These are phyloP conservation scores for Conomelus anceps DNA, from an alignment of 2,888 invertebrate species.

Conservation along the genomic window DNA sequence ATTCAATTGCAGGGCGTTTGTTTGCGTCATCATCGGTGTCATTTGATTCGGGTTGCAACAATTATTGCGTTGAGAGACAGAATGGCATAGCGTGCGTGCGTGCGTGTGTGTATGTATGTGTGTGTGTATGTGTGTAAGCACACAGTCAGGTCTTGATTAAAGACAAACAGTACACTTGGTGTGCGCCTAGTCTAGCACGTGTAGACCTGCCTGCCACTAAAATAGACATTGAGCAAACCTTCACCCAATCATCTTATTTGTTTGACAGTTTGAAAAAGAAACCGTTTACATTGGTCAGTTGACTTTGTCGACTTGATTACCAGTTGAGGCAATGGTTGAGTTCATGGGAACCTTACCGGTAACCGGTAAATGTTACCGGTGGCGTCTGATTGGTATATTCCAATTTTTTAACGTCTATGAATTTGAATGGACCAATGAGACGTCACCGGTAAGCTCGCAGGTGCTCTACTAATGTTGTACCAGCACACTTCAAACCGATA, in stretches of 20 bases:
- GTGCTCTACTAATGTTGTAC: too few species aligned
- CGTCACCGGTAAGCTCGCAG: too few species aligned
- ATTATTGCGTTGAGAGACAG: neutral
- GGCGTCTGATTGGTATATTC: too few species aligned
- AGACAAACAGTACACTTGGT: neutral
- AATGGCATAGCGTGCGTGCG: neutral
- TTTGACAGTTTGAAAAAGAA: neutral
- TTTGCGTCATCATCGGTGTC: neutral
- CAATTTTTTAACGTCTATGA: too few species aligned
- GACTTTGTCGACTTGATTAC: neutral
- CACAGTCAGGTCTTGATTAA: neutral
- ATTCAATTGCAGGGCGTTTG: neutral
- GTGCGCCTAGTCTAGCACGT: neutral
- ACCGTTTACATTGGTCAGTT: neutral
- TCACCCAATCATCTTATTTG: neutral
- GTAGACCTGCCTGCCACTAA: neutral
- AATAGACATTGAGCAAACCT: neutral
- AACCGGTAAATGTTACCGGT: too few species aligned
- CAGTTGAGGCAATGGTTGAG: neutral
- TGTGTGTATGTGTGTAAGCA: neutral
- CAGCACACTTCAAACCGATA: too few species aligned
- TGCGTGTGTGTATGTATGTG: too few species aligned
- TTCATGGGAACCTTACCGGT: neutral
- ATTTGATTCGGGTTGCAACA: neutral
- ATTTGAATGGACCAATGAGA: too few species aligned